Evolutionary conservation across 2,797 vertebrate species (phyloP).

Genomic region (Artibeus lituratus): DNA sequence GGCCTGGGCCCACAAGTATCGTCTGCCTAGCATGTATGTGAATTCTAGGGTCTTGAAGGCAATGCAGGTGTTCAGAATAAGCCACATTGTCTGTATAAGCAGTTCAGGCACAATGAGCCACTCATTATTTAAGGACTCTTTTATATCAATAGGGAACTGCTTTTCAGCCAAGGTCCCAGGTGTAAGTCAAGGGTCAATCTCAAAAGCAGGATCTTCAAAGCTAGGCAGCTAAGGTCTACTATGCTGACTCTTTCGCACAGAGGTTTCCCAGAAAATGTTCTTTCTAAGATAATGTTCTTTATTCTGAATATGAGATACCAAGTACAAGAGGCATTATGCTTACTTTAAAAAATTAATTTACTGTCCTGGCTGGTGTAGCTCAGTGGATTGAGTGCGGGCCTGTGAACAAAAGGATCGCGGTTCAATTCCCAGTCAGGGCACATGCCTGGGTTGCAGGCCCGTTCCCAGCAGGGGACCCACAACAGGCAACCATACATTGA

Average conservation of each 20-base stretch:
- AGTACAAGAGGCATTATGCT: neutral
- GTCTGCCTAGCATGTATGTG: neutral
- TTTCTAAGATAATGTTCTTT: neutral
- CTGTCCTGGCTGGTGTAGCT: neutral
- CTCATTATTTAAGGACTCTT: neutral
- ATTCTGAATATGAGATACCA: neutral
- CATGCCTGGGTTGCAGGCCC: no score
- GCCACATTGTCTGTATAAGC: neutral
- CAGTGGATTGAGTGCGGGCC: no score
- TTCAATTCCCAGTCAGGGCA: no score
- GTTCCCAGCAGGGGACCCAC: no score
- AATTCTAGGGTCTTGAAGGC: neutral
- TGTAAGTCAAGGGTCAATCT: neutral
- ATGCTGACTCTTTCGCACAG: neutral
- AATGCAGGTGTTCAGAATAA: neutral
- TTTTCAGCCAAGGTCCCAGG: neutral
- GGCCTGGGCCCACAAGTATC: neutral
- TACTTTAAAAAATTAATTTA: neutral
- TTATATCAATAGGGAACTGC: neutral
- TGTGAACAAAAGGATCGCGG: no score
- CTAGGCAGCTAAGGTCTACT: neutral
- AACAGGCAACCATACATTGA: no score
- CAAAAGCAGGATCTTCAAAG: neutral
- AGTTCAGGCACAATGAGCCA: neutral
- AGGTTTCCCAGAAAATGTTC: neutral